Conservation (phyloP, 2,113 vertebrate genomes). For the Microtus oregoni region DNA sequence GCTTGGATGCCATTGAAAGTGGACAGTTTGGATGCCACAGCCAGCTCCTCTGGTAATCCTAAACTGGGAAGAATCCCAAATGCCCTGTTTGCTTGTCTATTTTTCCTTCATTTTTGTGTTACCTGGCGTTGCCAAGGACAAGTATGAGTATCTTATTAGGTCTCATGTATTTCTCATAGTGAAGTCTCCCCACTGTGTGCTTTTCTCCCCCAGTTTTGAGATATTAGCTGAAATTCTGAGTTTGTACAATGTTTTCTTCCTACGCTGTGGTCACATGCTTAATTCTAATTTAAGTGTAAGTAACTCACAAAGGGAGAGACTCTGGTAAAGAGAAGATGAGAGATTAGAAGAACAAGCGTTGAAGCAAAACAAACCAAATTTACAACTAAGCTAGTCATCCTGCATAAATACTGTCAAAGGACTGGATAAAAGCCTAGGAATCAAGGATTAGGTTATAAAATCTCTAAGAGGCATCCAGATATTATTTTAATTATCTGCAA, state of each 20-base stretch:
- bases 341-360: not conserved
- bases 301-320: slow-evolving; percentile 13
- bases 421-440: slow-evolving; percentile 35
- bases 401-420: slow-evolving; percentile 33
- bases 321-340: not conserved
- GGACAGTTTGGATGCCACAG: not conserved
- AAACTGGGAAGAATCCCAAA: not conserved
- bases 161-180: not conserved
- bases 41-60: too few relatives aligned
- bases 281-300: slow-evolving; percentile 5
- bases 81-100: not conserved
- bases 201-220: not conserved
- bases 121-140: not conserved
- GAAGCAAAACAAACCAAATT: slow-evolving; percentile 36
- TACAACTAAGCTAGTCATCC: not conserved
- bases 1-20: not conserved
- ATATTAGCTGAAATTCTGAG: not conserved
- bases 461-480: slow-evolving; percentile 12
- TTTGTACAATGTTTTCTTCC: not conserved
- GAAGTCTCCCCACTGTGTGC: not conserved
- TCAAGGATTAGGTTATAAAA: slow-evolving; percentile 47
- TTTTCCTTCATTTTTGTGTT: not conserved
- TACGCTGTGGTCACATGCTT: not conserved
- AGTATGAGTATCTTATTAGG: not conserved
- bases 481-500: slow-evolving; percentile 57